Evolutionary conservation across 2,797 vertebrate genomes (phyloP), one percentile per base, ranked within the genome.

Genomic region (Pelochelys cantorii): DNA sequence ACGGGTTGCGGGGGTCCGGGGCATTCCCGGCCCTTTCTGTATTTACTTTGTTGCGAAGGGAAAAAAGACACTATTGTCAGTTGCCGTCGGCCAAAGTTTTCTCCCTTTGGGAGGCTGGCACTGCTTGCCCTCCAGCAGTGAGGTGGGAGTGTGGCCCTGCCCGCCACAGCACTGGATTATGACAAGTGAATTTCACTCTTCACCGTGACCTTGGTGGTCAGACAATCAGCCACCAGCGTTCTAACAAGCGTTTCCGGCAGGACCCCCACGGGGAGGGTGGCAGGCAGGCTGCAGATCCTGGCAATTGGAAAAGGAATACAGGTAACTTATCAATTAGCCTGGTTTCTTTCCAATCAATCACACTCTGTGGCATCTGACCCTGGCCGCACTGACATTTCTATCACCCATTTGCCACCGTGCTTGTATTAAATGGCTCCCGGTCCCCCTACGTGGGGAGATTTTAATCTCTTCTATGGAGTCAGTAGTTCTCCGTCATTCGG

Each of bases 401-500:
- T 91, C 96, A 96, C 91, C 96, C 82, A 77, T 95, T 97, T 93
- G 93, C 95, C 95, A 97, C 94, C 1, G 34, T 81, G 94, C 37
- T 12, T 17, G 53, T 97, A 93, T 95, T 96, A 96, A 98, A 97
- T 93, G 93, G 90, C 94, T 97, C 95, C 90, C 95, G 96, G 92
- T 92, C 95, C 94, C 89, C 94, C 93, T 94, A 94, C 96, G 96
- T 95, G 97, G 95, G 96, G 96, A 97, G 98, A 97, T 97, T 97
- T 97, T 98, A 98, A 98, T 98, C 97, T 98, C 94, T 87, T 96
- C 82, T 96, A 98, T 98, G 97, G 98, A 97, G 95, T 96, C 95
- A 95, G 95, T 95, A 87, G 95, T 94, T 97, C 88, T 94, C 85
- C 81, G 96, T 97, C 96, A 98, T 97, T 97, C 97, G 93, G 96